phyloP scores from a whole-genome alignment of 2,113 vertebrate genomes.

The Chloropsis hardwickii region DNA sequence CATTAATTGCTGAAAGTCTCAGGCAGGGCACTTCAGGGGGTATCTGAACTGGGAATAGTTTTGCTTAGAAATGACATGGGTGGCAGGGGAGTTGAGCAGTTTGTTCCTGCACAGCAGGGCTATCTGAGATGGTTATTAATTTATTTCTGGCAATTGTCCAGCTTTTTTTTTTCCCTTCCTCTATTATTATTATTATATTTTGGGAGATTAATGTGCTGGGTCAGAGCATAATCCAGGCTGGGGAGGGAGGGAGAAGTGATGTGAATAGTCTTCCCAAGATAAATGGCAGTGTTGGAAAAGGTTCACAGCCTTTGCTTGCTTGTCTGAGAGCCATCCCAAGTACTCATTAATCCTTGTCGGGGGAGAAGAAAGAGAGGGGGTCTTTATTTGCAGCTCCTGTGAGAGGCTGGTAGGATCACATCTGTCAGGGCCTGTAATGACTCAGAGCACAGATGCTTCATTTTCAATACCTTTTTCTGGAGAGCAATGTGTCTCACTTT shows the following conservation, averaged over 20 bases:
- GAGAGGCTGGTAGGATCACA: conserved; percentile 65
- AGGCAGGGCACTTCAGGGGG: conserved; percentile 21
- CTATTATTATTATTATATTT: conserved; percentile 79
- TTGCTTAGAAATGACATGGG: conserved; percentile 29
- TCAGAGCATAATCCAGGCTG: conserved; percentile 71
- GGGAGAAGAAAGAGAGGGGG: conserved; percentile 71
- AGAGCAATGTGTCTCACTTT: conserved; percentile 28
- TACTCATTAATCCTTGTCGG: conserved; percentile 83
- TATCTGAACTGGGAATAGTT: neutral
- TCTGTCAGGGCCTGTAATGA: conserved; percentile 78
- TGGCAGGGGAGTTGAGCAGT: conserved; percentile 47
- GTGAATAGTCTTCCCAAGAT: conserved; percentile 77
- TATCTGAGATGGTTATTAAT: conserved; percentile 76
- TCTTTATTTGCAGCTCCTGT: conserved; percentile 73
- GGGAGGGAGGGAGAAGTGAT: conserved; percentile 48
- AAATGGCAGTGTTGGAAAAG: conserved; percentile 79
- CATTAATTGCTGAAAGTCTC: neutral
- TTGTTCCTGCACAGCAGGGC: conserved; percentile 32
- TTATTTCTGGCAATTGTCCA: conserved; percentile 74
- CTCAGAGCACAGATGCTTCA: conserved; percentile 72
- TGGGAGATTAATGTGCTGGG: conserved; percentile 80
- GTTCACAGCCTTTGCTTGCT: conserved; percentile 76
- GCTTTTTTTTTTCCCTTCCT: conserved; percentile 1
- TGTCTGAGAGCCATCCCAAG: conserved; percentile 73
- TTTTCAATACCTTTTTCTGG: conserved; percentile 33